phyloP scores from a whole-genome alignment of 2,888 invertebrate genomes.

The Steinernema carpocapsae region DNA sequence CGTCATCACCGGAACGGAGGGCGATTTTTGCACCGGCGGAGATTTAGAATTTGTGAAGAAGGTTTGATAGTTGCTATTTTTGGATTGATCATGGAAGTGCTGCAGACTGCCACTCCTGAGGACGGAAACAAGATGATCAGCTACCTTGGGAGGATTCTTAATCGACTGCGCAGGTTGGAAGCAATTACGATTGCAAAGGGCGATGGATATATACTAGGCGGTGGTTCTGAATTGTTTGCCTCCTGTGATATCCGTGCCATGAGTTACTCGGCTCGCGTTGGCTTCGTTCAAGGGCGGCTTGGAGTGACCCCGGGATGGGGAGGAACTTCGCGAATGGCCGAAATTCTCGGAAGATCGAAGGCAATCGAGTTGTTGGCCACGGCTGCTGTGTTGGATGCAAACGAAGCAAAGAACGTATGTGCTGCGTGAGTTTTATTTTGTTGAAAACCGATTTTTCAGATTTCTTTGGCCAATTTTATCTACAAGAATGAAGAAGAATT shows the following conservation, averaged over 20 bases:
- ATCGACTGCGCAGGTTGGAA: constrained; percentile 70
- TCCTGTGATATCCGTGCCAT: constrained; percentile 72
- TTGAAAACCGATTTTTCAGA: neutral
- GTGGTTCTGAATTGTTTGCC: constrained; percentile 73
- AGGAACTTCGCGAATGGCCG: constrained; percentile 37
- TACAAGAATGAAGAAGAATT: constrained; percentile 35
- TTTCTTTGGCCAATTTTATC: constrained; percentile 30
- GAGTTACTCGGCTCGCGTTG: constrained; percentile 68
- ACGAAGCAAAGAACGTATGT: neutral
- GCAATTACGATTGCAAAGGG: constrained; percentile 72
- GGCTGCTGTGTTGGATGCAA: constrained; percentile 17
- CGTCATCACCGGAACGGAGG: constrained; percentile 71
- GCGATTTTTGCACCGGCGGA: constrained; percentile 74
- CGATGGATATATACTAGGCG: constrained; percentile 73
- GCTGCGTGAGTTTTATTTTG: neutral
- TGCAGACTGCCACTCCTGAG: constrained; percentile 61
- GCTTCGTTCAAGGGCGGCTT: constrained; percentile 40
- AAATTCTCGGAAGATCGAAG: constrained; percentile 33
- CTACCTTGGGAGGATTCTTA: constrained; percentile 71
- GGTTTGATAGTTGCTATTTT: constrained; percentile 10
- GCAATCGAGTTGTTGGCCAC: constrained; percentile 38
- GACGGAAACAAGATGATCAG: constrained; percentile 71
- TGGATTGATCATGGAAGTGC: constrained; percentile 33
- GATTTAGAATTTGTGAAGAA: constrained; percentile 71
- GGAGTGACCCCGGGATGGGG: constrained; percentile 41